Conservation (phyloP, 2,797 vertebrate species). For the Mormyrus proboscirostris region DNA sequence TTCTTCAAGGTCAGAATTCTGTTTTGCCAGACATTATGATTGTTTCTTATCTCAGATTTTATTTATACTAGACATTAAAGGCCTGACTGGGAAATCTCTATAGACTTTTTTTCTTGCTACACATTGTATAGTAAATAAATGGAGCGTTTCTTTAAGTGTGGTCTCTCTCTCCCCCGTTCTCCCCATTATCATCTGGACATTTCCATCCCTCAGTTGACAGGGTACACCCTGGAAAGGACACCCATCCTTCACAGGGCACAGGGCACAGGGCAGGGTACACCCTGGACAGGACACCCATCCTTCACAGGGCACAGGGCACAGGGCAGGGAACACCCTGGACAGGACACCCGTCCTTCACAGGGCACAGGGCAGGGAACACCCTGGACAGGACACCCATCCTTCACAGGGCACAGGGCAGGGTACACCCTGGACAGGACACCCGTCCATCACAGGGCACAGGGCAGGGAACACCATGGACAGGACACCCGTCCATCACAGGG, state of each 20-base stretch:
- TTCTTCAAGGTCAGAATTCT: not conserved
- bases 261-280: conserved; percentile 1
- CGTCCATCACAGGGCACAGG: too few species aligned
- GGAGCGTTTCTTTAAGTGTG: conserved; percentile 13
- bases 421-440: too few species aligned
- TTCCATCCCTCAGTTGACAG: conserved; percentile 31
- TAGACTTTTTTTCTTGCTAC: not conserved
- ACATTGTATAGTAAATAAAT: not conserved
- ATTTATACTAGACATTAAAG: not conserved
- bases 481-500: not conserved
- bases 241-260: not conserved
- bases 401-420: too few species aligned
- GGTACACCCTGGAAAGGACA: not conserved
- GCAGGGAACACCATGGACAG: too few species aligned
- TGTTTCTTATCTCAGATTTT: not conserved
- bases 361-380: not conserved
- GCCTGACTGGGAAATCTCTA: not conserved
- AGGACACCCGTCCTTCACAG: too few species aligned
- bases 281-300: not conserved
- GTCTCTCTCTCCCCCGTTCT: not conserved
- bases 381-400: not conserved
- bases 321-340: too few species aligned
- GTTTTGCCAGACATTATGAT: not conserved
- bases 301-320: not conserved
- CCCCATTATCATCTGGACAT: not conserved